phyloP scores from a whole-genome alignment of 2,888 invertebrate species.

The Tipula vernalis region DNA sequence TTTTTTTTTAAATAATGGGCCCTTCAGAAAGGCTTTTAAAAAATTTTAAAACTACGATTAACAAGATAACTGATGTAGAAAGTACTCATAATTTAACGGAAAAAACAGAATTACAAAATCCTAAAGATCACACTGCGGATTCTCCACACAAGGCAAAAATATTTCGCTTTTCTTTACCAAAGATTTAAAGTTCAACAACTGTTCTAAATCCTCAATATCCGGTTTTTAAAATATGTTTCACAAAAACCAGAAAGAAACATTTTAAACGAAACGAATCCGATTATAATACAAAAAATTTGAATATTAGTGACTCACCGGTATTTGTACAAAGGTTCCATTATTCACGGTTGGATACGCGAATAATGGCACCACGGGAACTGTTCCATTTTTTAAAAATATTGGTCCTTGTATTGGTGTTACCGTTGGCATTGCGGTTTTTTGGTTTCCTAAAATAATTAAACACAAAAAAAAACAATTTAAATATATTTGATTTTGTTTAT shows the following conservation, averaged over 20 bases:
- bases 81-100: too few relatives aligned
- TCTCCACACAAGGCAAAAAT: too few relatives aligned
- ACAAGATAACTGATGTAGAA: too few relatives aligned
- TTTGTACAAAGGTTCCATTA: constrained; percentile 78
- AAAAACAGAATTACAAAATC: too few relatives aligned
- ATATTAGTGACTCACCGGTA: constrained; percentile 58
- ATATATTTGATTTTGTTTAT: background rate
- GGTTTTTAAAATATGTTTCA: background rate
- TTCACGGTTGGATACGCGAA: constrained; percentile 74
- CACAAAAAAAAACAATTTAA: background rate
- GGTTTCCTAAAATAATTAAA: constrained; percentile 31
- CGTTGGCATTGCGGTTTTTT: constrained; percentile 41
- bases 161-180: background rate
- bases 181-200: background rate
- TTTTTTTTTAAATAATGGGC: too few relatives aligned
- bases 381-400: constrained; percentile 73
- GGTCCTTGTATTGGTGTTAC: constrained; percentile 81
- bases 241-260: background rate
- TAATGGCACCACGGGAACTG: constrained; percentile 75
- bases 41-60: too few relatives aligned
- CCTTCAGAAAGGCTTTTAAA: too few relatives aligned
- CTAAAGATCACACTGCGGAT: too few relatives aligned
- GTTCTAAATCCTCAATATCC: background rate
- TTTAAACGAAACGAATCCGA: background rate
- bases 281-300: background rate